Evolutionary conservation across 2,113 vertebrate species (phyloP).

Genomic region (Elachura formosa): DNA sequence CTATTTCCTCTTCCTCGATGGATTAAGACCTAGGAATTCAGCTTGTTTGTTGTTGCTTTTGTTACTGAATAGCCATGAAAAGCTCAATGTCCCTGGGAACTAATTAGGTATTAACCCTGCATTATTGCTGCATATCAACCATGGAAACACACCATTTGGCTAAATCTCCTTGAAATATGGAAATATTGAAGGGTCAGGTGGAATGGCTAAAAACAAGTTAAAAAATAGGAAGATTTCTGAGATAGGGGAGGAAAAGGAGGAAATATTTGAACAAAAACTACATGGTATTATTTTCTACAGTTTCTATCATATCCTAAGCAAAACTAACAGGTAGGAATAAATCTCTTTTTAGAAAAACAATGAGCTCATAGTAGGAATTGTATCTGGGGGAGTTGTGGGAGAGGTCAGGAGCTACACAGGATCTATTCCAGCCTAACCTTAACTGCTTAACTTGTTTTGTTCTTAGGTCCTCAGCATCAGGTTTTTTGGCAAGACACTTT

Average conservation of each 20-base stretch:
- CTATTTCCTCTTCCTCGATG: background rate
- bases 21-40: constrained; percentile 48
- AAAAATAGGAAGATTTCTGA: background rate
- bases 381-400: background rate
- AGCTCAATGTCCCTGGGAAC: constrained; percentile 67
- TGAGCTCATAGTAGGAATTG: background rate
- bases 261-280: background rate
- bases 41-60: constrained; percentile 63
- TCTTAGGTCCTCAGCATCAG: background rate
- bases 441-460: background rate
- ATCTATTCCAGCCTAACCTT: background rate
- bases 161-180: constrained; percentile 63
- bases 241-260: background rate
- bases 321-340: background rate
- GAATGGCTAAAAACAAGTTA: background rate
- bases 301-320: background rate
- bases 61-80: constrained; percentile 73
- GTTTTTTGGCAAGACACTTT: background rate
- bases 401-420: background rate
- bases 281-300: background rate
- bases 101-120: constrained; percentile 70
- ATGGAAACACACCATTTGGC: constrained; percentile 39
- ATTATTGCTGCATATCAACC: constrained; percentile 57
- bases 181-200: constrained; percentile 37
- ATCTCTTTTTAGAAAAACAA: background rate